phyloP scores from a whole-genome alignment of 2,888 invertebrate species.

The Toxonevra muliebris region DNA sequence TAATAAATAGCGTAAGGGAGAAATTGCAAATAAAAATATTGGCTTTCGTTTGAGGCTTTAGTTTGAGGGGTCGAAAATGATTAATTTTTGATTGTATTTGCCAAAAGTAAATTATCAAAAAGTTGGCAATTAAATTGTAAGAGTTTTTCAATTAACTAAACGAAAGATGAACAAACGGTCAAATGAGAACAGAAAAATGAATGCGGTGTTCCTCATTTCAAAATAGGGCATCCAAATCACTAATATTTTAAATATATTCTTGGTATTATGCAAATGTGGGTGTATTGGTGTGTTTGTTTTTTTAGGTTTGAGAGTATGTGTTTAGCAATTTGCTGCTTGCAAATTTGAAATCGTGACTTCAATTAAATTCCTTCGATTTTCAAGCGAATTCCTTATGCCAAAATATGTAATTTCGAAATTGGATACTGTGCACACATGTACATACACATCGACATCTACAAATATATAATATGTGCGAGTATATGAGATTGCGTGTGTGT shows the following conservation, averaged over 20 bases:
- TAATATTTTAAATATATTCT: not conserved
- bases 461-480: constrained; percentile 8
- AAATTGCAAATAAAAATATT: too few relatives aligned
- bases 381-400: constrained; percentile 58
- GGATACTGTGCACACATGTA: constrained; percentile 52
- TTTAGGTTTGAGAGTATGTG: constrained; percentile 7
- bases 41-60: too few relatives aligned
- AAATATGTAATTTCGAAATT: constrained; percentile 58
- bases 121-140: too few relatives aligned
- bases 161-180: too few relatives aligned
- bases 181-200: too few relatives aligned
- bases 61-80: too few relatives aligned
- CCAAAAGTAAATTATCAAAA: too few relatives aligned
- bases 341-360: constrained; percentile 58
- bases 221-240: too few relatives aligned
- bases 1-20: too few relatives aligned
- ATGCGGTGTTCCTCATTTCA: too few relatives aligned
- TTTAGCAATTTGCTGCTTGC: constrained; percentile 10
- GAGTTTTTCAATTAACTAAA: too few relatives aligned
- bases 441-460: constrained; percentile 21
- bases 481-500: constrained; percentile 16
- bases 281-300: constrained; percentile 23
- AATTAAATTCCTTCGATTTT: constrained; percentile 66
- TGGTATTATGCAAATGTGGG: constrained; percentile 17
- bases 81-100: too few relatives aligned